Conservation (phyloP, 2,888 invertebrate species). For the Cryptophagus acutangulus region DNA sequence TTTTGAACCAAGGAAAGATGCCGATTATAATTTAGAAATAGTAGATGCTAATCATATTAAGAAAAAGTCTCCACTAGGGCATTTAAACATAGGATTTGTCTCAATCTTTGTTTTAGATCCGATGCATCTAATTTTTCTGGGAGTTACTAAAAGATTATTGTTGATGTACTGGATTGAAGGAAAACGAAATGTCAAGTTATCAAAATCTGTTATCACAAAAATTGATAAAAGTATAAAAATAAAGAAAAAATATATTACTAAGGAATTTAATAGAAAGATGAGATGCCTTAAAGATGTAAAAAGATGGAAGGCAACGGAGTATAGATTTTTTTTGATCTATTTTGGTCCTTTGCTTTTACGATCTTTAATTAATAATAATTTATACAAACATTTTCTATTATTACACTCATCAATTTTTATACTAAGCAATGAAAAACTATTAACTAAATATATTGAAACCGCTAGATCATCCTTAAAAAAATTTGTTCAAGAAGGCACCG, state of each 20-base stretch:
- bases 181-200: slow-evolving; percentile 11
- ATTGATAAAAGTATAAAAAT: slow-evolving; percentile 7
- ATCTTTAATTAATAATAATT: slow-evolving; percentile 4
- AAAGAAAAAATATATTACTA: slow-evolving; percentile 6
- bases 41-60: slow-evolving; percentile 11
- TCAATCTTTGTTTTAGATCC: slow-evolving; percentile 17
- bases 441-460: slow-evolving; percentile 9
- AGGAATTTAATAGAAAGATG: slow-evolving; percentile 7
- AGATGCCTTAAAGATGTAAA: slow-evolving; percentile 12
- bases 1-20: not conserved
- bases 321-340: slow-evolving; percentile 11
- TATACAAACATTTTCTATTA: slow-evolving; percentile 11
- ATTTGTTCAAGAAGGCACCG: not conserved
- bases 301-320: slow-evolving; percentile 16
- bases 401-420: slow-evolving; percentile 14
- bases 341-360: slow-evolving; percentile 1
- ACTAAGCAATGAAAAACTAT: slow-evolving; percentile 7
- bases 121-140: slow-evolving; percentile 20
- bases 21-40: slow-evolving; percentile 8
- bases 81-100: slow-evolving; percentile 13
- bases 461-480: slow-evolving; percentile 9
- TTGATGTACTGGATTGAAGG: slow-evolving; percentile 11
- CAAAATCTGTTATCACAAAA: slow-evolving; percentile 8
- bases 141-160: slow-evolving; percentile 17
- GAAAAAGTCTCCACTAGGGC: slow-evolving; percentile 14